Percentiles rank a stretch among this genome's conserved stretches.
phyloP scores from a whole-genome alignment of 2,797 vertebrate genomes.

The Chelon auratus region DNA sequence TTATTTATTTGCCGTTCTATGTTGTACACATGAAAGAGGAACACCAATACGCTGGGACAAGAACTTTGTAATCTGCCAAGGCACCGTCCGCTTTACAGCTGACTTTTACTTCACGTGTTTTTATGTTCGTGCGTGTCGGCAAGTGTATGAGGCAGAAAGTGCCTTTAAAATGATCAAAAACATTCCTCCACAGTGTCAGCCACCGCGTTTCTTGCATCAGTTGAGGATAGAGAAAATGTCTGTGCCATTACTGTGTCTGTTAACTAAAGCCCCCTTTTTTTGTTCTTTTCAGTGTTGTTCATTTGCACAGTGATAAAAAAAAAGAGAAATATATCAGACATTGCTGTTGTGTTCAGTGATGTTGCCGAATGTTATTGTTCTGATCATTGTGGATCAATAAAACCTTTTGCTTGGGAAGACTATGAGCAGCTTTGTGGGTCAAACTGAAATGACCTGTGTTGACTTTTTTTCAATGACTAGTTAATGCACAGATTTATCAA shows the following conservation, averaged over 20 bases:
- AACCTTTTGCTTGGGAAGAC: slow-evolving; percentile 67
- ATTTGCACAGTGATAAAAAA: slow-evolving; percentile 69
- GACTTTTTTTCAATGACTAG: no score
- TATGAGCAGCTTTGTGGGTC: not conserved
- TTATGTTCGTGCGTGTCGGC: slow-evolving; percentile 63
- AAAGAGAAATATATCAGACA: slow-evolving; percentile 60
- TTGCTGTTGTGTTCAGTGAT: slow-evolving; percentile 81
- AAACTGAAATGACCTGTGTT: no score
- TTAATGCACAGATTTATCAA: no score
- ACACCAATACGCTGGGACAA: slow-evolving; percentile 23
- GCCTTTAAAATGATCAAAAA: slow-evolving; percentile 79
- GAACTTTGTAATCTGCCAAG: slow-evolving; percentile 53
- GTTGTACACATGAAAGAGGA: slow-evolving; percentile 44
- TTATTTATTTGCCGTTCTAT: slow-evolving; percentile 59
- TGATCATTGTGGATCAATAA: slow-evolving; percentile 83
- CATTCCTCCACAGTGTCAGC: slow-evolving; percentile 78
- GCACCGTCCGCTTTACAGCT: slow-evolving; percentile 53
- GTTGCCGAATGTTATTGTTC: slow-evolving; percentile 78
- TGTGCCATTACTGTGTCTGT: slow-evolving; percentile 70
- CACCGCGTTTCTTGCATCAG: slow-evolving; percentile 56
- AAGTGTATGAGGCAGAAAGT: slow-evolving; percentile 81
- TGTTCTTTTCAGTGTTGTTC: slow-evolving; percentile 60
- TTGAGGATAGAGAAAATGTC: slow-evolving; percentile 34
- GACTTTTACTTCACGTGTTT: slow-evolving; percentile 50
- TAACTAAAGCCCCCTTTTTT: slow-evolving; percentile 54